A percentile compares a stretch with the other conserved stretches of the same genome.
Evolutionary conservation across 1,140 invertebrate species (phyloP).

Genomic region (Trialeurodes vaporariorum): DNA sequence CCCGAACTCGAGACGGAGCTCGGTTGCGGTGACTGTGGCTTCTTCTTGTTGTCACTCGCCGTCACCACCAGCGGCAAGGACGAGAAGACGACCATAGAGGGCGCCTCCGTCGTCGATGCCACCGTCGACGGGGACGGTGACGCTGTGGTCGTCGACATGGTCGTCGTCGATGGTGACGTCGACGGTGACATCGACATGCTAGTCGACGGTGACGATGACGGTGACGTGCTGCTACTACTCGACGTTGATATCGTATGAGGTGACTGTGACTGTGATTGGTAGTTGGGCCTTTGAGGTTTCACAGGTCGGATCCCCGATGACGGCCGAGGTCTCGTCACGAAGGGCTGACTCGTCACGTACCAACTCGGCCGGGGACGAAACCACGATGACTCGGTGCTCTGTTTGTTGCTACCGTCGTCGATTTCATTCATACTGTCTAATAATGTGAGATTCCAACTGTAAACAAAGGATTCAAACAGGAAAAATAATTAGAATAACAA

Average conservation of each 20-base stretch:
- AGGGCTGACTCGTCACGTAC: conserved; percentile 12
- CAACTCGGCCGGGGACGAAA: neutral
- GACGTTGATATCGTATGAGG: conserved; percentile 15
- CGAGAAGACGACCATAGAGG: conserved; percentile 5
- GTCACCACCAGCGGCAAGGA: neutral
- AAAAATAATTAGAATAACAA: too few relatives aligned
- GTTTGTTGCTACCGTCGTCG: neutral
- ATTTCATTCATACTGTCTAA: neutral
- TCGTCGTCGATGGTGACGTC: conserved; percentile 12
- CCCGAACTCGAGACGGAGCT: neutral
- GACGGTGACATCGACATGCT: conserved; percentile 23
- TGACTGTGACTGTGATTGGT: conserved; percentile 21
- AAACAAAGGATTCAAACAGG: too few relatives aligned
- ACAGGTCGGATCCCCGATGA: conserved; percentile 4
- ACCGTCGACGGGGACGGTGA: conserved; percentile 1
- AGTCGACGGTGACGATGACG: conserved; percentile 19
- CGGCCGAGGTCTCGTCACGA: conserved; percentile 21
- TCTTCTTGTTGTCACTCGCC: neutral
- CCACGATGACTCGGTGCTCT: neutral
- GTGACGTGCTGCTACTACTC: conserved; percentile 22
- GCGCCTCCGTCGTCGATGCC: conserved; percentile 3
- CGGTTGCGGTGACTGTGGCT: neutral
- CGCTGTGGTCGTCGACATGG: conserved; percentile 10
- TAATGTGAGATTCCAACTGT: neutral
- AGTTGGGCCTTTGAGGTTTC: conserved; percentile 16